Base-by-base conservation (phyloP, 64 coral and sea anemone species). In the Montipora sp. region DNA sequence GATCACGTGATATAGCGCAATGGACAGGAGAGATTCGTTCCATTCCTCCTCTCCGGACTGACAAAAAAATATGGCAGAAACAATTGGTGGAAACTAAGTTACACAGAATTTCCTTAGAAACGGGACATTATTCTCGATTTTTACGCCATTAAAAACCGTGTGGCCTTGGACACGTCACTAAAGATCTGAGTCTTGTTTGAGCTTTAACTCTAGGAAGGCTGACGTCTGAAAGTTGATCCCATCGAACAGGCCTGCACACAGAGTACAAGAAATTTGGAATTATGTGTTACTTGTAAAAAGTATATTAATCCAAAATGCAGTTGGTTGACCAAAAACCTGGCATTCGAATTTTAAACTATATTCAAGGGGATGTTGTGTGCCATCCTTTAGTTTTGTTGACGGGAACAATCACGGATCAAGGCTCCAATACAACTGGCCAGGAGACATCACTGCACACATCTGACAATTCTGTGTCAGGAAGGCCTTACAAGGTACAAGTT, bases 331-430 rank as follows among this genome's bases (percentile, higher is more conserved):
- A 75, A 21, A 65, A 60, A 68, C 4, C 27, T 14, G 69, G 84
- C 75, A 95, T 95, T 63, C 55, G 70, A 67, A 89, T 98, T 65
- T 51, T 93, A 51, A 98, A 95, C 59, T 80, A 96, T 74, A 71
- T 16, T 47, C 83, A 90, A 10, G 80, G 79, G 9, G 90, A 98
- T 16, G 88, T 81, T 57, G 78, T 95, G 23, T 89, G 84, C 47
- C 87, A 98, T 68, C 90, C 96, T 71, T 81, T 95, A 55, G 91
- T 98, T 57, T 59, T 98, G 55, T 24, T 98, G 21, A 83, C 95
- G 91, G 94, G 96, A 48, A 36, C 69, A 77, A 53, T 92, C 48
- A 63, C 4, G 19, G 76, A 8, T 23, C 8, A 20, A 16, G 7
- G 60, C 46, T 10, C 16, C 5, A 0, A 74, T 60, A 47, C 49